Evolutionary conservation across 2,797 vertebrate genomes (phyloP).

Genomic region (Macrochelys suwanniensis): DNA sequence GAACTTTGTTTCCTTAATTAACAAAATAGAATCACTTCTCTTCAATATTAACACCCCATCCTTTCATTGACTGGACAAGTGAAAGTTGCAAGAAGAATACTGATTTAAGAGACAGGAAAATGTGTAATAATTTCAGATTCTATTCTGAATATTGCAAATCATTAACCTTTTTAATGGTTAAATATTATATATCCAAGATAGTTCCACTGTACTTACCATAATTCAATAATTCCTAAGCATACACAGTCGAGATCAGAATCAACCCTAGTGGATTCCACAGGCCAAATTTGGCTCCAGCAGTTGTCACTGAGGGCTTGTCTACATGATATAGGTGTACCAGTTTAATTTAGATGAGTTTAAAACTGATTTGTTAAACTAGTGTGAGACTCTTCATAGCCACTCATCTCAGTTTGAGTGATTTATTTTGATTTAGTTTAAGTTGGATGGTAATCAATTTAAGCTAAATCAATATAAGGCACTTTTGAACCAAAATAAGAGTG

Average conservation of each 20-base stretch:
- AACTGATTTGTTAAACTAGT: neutral
- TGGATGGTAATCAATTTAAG: neutral
- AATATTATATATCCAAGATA: neutral
- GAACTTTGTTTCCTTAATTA: slow-evolving; percentile 63
- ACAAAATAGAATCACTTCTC: neutral
- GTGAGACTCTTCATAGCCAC: neutral
- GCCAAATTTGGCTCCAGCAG: neutral
- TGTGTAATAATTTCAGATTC: slow-evolving; percentile 39
- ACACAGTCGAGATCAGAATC: neutral
- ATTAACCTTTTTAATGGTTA: slow-evolving; percentile 13
- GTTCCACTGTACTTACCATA: neutral
- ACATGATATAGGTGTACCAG: neutral
- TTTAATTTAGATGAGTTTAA: slow-evolving; percentile 14
- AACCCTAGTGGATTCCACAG: neutral
- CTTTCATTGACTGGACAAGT: accelerated
- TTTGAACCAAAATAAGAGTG: neutral
- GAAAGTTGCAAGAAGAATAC: neutral
- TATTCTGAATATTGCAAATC: slow-evolving; percentile 16
- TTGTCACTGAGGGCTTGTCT: neutral
- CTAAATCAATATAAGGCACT: neutral
- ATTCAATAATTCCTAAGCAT: neutral
- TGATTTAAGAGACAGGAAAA: neutral
- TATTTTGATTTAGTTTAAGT: neutral
- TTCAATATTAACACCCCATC: neutral
- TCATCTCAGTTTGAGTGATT: neutral